A percentile compares a stretch with the other conserved stretches of the same genome.
Evolutionary conservation across 2,113 vertebrate species (phyloP).

Genomic region (Pachyramphus minor): DNA sequence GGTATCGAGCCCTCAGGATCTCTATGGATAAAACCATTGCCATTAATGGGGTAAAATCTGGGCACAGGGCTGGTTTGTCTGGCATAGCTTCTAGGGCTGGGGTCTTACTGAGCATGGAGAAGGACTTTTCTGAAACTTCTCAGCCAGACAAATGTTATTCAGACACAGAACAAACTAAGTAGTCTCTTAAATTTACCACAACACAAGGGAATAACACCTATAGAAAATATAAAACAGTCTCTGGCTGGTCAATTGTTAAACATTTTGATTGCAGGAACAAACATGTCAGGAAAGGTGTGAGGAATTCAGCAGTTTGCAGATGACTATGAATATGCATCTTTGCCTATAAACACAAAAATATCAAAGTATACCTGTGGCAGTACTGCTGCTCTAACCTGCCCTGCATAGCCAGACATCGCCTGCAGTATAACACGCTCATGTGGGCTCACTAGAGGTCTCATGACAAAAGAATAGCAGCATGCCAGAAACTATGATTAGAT

Average conservation of each 20-base stretch:
- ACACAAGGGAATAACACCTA: not conserved
- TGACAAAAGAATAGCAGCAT: not conserved
- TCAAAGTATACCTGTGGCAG: not conserved
- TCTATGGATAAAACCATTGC: not conserved
- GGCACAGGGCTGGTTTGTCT: not conserved
- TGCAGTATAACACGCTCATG: not conserved
- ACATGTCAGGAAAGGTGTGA: not conserved
- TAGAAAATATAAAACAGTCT: not conserved
- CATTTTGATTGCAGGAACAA: not conserved
- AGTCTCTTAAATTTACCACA: not conserved
- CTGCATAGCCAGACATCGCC: not conserved
- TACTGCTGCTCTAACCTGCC: not conserved
- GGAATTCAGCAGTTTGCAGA: not conserved
- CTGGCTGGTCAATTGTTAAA: not conserved
- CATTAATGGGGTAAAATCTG: not conserved
- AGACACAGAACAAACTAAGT: not conserved
- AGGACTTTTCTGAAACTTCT: not conserved
- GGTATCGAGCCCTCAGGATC: not conserved
- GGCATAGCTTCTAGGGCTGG: not conserved
- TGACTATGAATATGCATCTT: not conserved
- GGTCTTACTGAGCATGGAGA: not conserved
- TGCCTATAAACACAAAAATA: not conserved
- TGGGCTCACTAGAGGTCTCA: not conserved
- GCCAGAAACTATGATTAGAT: not conserved
- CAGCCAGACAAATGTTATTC: not conserved